phyloP scores from a whole-genome alignment of 2,113 vertebrate genomes.

The Mellivora capensis region DNA sequence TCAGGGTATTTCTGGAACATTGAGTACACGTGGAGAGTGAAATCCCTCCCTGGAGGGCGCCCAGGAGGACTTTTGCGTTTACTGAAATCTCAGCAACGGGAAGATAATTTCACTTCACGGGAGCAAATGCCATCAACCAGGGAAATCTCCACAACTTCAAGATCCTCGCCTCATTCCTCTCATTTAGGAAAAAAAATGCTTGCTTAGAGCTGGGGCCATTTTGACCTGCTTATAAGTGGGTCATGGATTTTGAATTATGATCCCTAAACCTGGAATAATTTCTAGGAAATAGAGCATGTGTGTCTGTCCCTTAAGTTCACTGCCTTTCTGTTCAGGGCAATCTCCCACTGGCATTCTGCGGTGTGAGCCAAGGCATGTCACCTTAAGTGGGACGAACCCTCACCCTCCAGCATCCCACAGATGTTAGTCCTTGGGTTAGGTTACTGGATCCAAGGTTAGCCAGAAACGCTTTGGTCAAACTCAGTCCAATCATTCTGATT shows the following conservation, averaged over 20 bases:
- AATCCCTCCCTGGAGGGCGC: slow-evolving; percentile 38
- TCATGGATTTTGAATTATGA: background rate
- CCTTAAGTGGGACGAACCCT: slow-evolving; percentile 43
- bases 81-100: background rate
- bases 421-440: slow-evolving; percentile 72
- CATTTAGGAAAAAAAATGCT: background rate
- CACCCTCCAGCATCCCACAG: slow-evolving; percentile 57
- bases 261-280: background rate
- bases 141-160: background rate
- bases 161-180: background rate
- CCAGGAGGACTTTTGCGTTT: slow-evolving; percentile 16
- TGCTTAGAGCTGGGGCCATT: slow-evolving; percentile 16
- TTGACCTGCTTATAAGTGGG: background rate
- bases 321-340: slow-evolving; percentile 4
- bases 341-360: background rate
- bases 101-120: fast-evolving
- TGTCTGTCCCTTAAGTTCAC: slow-evolving; percentile 48
- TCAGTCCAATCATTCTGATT: slow-evolving; percentile 68
- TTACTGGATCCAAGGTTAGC: slow-evolving; percentile 58
- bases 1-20: slow-evolving; percentile 60
- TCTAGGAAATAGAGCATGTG: slow-evolving; percentile 37
- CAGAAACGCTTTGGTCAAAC: slow-evolving; percentile 69
- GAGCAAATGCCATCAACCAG: background rate
- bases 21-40: slow-evolving; percentile 14
- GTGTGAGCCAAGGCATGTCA: slow-evolving; percentile 44